Conservation (phyloP, 2,888 invertebrate species). For the Branchipolynoe longqiensis region DNA sequence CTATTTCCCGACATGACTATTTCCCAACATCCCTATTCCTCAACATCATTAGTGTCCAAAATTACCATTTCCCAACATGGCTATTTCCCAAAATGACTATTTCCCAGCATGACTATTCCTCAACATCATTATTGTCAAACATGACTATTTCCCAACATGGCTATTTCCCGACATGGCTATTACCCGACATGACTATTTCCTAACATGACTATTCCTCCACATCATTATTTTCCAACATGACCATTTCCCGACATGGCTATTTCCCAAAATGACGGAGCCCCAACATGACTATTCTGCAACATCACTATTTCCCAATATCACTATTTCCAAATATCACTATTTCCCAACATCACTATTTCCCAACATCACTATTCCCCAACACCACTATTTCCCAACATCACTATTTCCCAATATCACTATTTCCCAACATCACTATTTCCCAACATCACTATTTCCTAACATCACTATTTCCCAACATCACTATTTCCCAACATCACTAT, state of each 20-base stretch:
- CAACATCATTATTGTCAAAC: neutral
- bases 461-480: too few relatives aligned
- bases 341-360: too few relatives aligned
- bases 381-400: too few relatives aligned
- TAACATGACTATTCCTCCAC: neutral
- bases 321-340: too few relatives aligned
- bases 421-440: too few relatives aligned
- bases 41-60: neutral
- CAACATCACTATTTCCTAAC: too few relatives aligned
- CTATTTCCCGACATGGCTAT: neutral
- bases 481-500: too few relatives aligned
- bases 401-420: too few relatives aligned
- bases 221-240: neutral
- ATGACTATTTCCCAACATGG: neutral
- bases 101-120: neutral
- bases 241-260: neutral
- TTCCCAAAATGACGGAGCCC: too few relatives aligned
- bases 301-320: too few relatives aligned
- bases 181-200: neutral
- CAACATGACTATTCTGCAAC: too few relatives aligned
- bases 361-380: too few relatives aligned
- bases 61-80: neutral
- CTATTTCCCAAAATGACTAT: neutral
- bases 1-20: neutral
- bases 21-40: neutral